A percentile compares a stretch with the other conserved stretches of the same genome.
Evolutionary conservation across 2,113 vertebrate species (phyloP).

Genomic region (Gobiocypris rarus): DNA sequence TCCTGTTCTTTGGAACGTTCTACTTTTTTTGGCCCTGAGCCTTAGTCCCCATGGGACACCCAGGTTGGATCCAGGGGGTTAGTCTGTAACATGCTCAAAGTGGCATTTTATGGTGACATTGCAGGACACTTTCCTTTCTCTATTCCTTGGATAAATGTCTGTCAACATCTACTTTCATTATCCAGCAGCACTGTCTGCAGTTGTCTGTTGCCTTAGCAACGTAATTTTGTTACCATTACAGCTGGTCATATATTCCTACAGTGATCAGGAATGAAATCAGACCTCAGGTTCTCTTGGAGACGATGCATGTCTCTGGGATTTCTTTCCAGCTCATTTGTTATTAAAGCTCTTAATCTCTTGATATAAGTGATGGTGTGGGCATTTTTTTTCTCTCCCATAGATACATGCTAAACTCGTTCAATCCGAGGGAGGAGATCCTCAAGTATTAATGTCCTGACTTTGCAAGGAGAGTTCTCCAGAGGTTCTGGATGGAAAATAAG

Average conservation of each 20-base stretch:
- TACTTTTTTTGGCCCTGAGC: background rate
- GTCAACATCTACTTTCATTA: background rate
- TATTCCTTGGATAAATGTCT: background rate
- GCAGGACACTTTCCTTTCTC: background rate
- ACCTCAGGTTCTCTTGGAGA: background rate
- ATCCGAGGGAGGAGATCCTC: conserved; percentile 52
- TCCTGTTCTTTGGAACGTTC: background rate
- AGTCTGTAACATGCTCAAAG: background rate
- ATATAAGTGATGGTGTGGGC: background rate
- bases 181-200: background rate
- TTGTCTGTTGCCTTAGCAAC: background rate
- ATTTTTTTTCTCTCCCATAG: conserved; percentile 15
- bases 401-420: conserved; percentile 65
- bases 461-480: conserved; percentile 66
- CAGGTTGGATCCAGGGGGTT: background rate
- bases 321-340: background rate
- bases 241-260: background rate
- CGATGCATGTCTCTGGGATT: background rate
- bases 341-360: background rate
- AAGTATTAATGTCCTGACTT: conserved; percentile 69
- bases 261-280: background rate
- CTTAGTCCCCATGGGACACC: no score
- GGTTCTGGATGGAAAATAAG: conserved; percentile 72
- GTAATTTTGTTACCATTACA: background rate
- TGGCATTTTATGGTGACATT: no score